Percentiles rank a stretch among this genome's conserved stretches.
phyloP scores from a whole-genome alignment of 2,888 invertebrate genomes.

The Polydesmus complanatus region DNA sequence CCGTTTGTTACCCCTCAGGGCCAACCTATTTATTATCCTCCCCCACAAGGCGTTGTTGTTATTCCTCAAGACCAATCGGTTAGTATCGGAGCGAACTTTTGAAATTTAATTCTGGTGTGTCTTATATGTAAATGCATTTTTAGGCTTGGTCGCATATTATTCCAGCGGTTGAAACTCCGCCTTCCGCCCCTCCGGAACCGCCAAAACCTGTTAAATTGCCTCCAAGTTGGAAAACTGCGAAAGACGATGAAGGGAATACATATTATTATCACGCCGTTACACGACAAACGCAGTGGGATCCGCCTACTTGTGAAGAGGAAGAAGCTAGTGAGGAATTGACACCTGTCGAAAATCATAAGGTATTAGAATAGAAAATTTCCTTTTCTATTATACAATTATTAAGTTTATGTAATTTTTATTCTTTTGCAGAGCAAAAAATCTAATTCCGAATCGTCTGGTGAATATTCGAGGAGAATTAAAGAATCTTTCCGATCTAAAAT shows the following conservation, averaged over 20 bases:
- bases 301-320: slow-evolving; percentile 27
- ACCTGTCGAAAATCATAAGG: slow-evolving; percentile 26
- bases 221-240: slow-evolving; percentile 73
- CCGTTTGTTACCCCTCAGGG: slow-evolving; percentile 9
- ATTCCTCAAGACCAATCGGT: slow-evolving; percentile 12
- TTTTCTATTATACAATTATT: background rate
- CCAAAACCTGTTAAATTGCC: slow-evolving; percentile 44
- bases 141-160: slow-evolving; percentile 9
- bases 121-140: background rate
- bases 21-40: slow-evolving; percentile 12
- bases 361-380: background rate
- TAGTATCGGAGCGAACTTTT: too few species aligned
- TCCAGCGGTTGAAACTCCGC: slow-evolving; percentile 24
- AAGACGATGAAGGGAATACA: slow-evolving; percentile 63
- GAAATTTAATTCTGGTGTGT: too few species aligned
- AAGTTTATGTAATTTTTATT: background rate
- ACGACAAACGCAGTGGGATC: slow-evolving; percentile 36
- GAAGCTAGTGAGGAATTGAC: slow-evolving; percentile 26
- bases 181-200: slow-evolving; percentile 30
- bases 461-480: slow-evolving; percentile 55
- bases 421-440: slow-evolving; percentile 24
- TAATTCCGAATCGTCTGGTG: slow-evolving; percentile 37
- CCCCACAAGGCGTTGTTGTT: slow-evolving; percentile 13
- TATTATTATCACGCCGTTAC: slow-evolving; percentile 71
- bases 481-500: slow-evolving; percentile 65